Base-by-base conservation (phyloP, 1,140 invertebrate species). In the Lethrus apterus region DNA sequence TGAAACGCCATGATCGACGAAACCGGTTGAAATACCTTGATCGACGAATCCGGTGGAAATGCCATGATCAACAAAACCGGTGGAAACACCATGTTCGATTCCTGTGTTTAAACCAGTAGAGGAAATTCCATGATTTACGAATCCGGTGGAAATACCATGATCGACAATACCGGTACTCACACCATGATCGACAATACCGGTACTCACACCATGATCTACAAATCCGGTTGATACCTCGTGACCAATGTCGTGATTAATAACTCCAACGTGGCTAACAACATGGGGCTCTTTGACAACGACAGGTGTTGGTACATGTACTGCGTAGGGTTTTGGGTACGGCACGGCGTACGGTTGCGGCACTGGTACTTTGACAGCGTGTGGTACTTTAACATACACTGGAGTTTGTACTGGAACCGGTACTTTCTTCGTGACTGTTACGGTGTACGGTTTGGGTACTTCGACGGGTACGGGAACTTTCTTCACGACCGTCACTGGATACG, bases 331-430 rank as follows among this genome's bases (percentile, higher is more conserved):
- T 18, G 57, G 54, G 7, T 63, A 58, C 26, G 41, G 51, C 8
- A 64, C 62, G 18, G 62, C 60, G 14, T 60, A 51, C 2, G 56
- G 54, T 48, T 52, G 49, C 19, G 54, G 55, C 10, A 57, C 49
- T 8, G 38, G 41, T 7, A 55, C 42, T 5, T 41, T 42, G 3
- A 66, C 62, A 7, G 63, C 58, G 5, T 60, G 59, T 2, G 65
- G 58, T 45, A 69, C 60, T 47, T 59, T 57, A 11, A 68, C 54
- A 32, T 59, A 63, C 24, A 67, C 60, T 41, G 63, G 59, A 9
- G 55, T 58, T 42, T 55, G 58, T 1, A 68, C 63, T 20, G 56
- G 47, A 24, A 66, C 62, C 26, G 59, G 62, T 10, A 63, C 57
- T 15, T 51, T 52, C 15, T 55, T 53, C 7, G 59, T 47, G 7